phyloP scores from a whole-genome alignment of 1,140 invertebrate genomes.

The Pseudoatta argentina region DNA sequence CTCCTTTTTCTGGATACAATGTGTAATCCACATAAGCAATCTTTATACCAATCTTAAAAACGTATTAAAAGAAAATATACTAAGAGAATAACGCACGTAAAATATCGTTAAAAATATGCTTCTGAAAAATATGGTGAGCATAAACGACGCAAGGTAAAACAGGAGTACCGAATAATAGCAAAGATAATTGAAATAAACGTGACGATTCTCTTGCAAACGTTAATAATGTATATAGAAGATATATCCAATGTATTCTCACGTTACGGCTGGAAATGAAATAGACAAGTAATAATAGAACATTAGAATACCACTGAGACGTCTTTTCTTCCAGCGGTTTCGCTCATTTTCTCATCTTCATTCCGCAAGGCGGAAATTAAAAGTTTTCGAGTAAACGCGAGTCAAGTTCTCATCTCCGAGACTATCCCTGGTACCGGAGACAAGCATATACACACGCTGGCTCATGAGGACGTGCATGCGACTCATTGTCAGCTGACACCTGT shows the following conservation, averaged over 20 bases:
- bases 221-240: neutral
- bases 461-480: slow-evolving; percentile 66
- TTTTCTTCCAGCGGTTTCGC: slow-evolving; percentile 72
- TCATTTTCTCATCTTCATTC: slow-evolving; percentile 80
- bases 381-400: slow-evolving; percentile 69
- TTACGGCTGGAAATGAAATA: neutral
- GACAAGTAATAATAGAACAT: slow-evolving; percentile 3
- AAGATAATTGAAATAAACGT: slow-evolving; percentile 55
- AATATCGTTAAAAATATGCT: slow-evolving; percentile 12
- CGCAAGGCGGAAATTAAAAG: slow-evolving; percentile 83
- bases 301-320: neutral
- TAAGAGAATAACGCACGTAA: neutral
- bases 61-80: neutral
- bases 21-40: neutral
- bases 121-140: neutral
- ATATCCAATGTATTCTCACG: neutral
- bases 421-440: slow-evolving; percentile 16
- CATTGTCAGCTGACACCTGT: slow-evolving; percentile 86
- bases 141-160: neutral
- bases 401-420: slow-evolving; percentile 29
- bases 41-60: slow-evolving; percentile 3
- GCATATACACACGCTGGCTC: slow-evolving; percentile 22
- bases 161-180: slow-evolving; percentile 3
- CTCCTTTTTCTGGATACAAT: slow-evolving; percentile 8
- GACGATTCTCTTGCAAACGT: neutral